A percentile compares a stretch with the other conserved stretches of the same genome.
Conservation (phyloP, 1,140 invertebrate species). For the Pemphigus obesinymphae region DNA sequence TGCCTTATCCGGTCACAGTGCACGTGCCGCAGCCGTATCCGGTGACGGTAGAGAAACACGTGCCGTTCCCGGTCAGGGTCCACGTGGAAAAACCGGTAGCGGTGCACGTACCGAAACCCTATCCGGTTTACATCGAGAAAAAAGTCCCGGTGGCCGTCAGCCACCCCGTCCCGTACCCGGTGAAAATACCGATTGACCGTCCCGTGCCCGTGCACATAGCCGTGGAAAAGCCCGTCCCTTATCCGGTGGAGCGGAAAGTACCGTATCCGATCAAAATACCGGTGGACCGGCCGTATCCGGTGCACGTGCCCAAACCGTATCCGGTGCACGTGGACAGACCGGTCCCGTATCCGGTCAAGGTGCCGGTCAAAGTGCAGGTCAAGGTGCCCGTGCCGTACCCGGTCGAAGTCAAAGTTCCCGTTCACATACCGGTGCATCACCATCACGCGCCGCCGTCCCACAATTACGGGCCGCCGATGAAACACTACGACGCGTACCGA, state of each 20-base stretch:
- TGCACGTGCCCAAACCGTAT: conserved; percentile 54
- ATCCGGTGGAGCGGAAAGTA: conserved; percentile 57
- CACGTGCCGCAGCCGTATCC: conserved; percentile 67
- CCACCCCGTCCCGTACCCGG: conserved; percentile 65
- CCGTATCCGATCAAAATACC: conserved; percentile 67
- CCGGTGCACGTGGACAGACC: conserved; percentile 63
- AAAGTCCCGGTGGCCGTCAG: conserved; percentile 63
- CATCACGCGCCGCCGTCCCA: conserved; percentile 53
- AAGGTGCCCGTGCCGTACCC: conserved; percentile 53
- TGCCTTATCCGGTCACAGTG: conserved; percentile 65
- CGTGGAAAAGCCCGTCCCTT: conserved; percentile 55
- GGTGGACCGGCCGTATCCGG: conserved; percentile 51
- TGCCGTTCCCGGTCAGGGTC: conserved; percentile 67
- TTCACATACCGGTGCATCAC: conserved; percentile 60
- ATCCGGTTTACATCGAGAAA: conserved; percentile 49
- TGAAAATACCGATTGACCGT: conserved; percentile 64
- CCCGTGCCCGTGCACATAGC: conserved; percentile 58
- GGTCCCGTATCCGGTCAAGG: conserved; percentile 68
- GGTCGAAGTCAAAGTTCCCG: conserved; percentile 49
- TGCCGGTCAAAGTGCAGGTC: conserved; percentile 57
- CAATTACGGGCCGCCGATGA: conserved; percentile 42
- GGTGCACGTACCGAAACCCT: conserved; percentile 62
- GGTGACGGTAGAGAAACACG: conserved; percentile 60
- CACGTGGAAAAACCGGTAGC: conserved; percentile 70
- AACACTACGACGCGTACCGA: background rate